A percentile compares a stretch with the other conserved stretches of the same genome.
phyloP scores from a whole-genome alignment of 2,888 invertebrate genomes.

The Diabrotica balteata region DNA sequence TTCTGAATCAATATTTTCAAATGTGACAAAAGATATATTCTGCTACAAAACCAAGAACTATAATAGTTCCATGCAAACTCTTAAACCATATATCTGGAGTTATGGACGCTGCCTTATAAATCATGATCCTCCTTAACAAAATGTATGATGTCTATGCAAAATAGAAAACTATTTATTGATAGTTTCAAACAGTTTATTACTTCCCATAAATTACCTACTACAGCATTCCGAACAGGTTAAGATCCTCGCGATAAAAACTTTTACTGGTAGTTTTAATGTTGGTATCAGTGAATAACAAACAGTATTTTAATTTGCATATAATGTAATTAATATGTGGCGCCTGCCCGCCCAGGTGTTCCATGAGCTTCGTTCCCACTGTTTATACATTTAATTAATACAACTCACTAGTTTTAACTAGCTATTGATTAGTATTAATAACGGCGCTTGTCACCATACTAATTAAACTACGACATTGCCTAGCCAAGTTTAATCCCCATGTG shows the following conservation, averaged over 20 bases:
- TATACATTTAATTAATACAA: slow-evolving; percentile 6
- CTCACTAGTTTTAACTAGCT: neutral
- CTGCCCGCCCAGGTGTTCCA: neutral
- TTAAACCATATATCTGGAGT: too few relatives aligned
- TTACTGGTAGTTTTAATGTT: slow-evolving; percentile 3
- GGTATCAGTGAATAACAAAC: slow-evolving; percentile 3
- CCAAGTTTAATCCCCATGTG: too few relatives aligned
- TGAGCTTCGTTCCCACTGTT: slow-evolving; percentile 1
- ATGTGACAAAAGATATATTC: too few relatives aligned
- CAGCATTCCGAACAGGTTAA: slow-evolving; percentile 6
- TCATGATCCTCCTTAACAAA: too few relatives aligned
- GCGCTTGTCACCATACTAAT: neutral
- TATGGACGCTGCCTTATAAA: too few relatives aligned
- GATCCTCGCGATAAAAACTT: slow-evolving; percentile 1
- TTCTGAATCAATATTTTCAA: too few relatives aligned
- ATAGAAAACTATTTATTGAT: too few relatives aligned
- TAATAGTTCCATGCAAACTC: too few relatives aligned
- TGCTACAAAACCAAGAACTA: too few relatives aligned
- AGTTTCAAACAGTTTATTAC: too few relatives aligned
- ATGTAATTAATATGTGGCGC: slow-evolving; percentile 13
- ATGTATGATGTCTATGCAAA: too few relatives aligned
- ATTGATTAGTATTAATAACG: slow-evolving; percentile 6
- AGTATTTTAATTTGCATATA: slow-evolving; percentile 8
- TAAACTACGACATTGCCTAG: neutral
- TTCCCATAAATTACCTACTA: too few relatives aligned